These are phyloP conservation scores for Ashinkailepas kermadecensis DNA, from an alignment of 2,888 invertebrate species.

Conservation along the genomic window DNA sequence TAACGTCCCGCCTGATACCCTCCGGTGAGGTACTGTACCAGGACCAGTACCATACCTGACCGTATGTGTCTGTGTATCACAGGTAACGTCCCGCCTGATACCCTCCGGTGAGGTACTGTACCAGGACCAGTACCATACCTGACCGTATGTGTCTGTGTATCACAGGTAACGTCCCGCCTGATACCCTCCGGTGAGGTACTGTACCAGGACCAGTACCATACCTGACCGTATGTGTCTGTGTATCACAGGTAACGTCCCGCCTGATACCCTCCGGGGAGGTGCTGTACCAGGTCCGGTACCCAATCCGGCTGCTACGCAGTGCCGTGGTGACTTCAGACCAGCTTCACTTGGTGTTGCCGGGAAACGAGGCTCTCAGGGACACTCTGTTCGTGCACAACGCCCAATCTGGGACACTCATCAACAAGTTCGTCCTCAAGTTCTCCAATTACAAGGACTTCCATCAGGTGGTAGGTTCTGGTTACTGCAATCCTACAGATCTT, in stretches of 20 bases:
- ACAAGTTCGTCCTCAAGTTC: constrained; percentile 49
- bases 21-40: too few species aligned
- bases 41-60: too few species aligned
- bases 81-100: too few species aligned
- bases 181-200: too few species aligned
- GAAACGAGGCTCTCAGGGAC: constrained; percentile 75
- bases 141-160: too few species aligned
- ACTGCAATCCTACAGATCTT: background rate
- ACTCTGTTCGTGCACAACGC: constrained; percentile 76
- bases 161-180: too few species aligned
- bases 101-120: too few species aligned
- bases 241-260: constrained; percentile 34
- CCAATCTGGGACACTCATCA: constrained; percentile 57
- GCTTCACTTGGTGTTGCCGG: constrained; percentile 65
- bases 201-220: too few species aligned
- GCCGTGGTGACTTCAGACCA: constrained; percentile 77
- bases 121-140: too few species aligned
- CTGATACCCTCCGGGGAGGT: constrained; percentile 58
- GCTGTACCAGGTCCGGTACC: constrained; percentile 73
- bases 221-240: too few species aligned
- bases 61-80: too few species aligned
- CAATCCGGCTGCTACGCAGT: constrained; percentile 64
- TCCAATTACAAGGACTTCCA: constrained; percentile 54
- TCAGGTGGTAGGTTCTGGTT: constrained; percentile 35
- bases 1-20: too few species aligned